A percentile compares a stretch with the other conserved stretches of the same genome.
phyloP scores from a whole-genome alignment of 2,888 invertebrate species.

The Eremobia ochroleuca region DNA sequence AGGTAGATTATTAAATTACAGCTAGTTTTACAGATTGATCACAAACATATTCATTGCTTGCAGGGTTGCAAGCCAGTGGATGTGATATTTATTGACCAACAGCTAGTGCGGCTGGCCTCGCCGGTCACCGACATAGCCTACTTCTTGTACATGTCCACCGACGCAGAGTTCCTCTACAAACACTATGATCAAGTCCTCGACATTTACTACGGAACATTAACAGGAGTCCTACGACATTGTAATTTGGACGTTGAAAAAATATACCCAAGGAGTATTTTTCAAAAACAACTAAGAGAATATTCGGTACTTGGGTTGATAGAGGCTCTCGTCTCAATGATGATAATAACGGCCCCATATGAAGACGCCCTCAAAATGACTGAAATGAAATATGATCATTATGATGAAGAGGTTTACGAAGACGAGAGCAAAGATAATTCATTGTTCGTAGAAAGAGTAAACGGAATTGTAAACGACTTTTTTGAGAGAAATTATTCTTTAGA shows the following conservation, averaged over 20 bases:
- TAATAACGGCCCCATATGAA: constrained; percentile 82
- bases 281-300: constrained; percentile 78
- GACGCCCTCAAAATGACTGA: constrained; percentile 82
- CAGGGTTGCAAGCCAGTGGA: constrained; percentile 81
- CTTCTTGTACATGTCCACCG: constrained; percentile 82
- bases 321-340: constrained; percentile 84
- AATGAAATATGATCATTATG: constrained; percentile 76
- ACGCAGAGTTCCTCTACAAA: constrained; percentile 75
- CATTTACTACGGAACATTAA: constrained; percentile 81
- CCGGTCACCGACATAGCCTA: constrained; percentile 83
- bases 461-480: constrained; percentile 81
- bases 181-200: constrained; percentile 77
- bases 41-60: constrained; percentile 62
- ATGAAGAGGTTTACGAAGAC: constrained; percentile 70
- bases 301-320: constrained; percentile 83
- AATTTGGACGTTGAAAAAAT: constrained; percentile 76
- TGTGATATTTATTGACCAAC: constrained; percentile 80
- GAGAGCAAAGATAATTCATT: constrained; percentile 71
- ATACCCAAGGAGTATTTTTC: constrained; percentile 78
- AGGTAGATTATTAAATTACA: not conserved
- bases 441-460: constrained; percentile 81
- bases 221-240: constrained; percentile 80
- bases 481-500: constrained; percentile 77
- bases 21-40: not conserved
- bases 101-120: constrained; percentile 79